Conservation (phyloP, 1,140 invertebrate species). For the Calycopis cecrops region DNA sequence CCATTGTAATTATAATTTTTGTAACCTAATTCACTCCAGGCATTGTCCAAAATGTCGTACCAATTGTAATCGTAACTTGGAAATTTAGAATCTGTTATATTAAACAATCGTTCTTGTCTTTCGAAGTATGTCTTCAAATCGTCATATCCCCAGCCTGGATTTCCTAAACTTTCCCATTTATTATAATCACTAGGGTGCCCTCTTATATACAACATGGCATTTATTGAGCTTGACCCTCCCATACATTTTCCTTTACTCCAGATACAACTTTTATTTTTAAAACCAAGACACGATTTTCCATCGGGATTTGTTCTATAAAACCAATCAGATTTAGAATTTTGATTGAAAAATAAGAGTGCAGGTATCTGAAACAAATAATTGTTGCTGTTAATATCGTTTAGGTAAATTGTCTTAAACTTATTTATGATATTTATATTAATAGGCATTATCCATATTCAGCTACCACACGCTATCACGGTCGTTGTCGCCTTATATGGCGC, state of each 20-base stretch:
- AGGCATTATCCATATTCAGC: no score
- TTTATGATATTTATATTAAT: no score
- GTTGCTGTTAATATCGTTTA: background rate
- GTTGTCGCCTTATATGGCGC: no score
- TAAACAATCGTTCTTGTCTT: constrained; percentile 49
- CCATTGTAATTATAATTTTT: constrained; percentile 34
- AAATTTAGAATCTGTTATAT: constrained; percentile 27
- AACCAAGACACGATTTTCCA: constrained; percentile 71
- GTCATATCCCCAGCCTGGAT: constrained; percentile 79
- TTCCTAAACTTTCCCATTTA: constrained; percentile 77
- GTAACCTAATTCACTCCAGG: constrained; percentile 45
- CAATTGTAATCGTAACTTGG: constrained; percentile 31
- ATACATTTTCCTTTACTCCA: constrained; percentile 83
- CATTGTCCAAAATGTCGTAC: constrained; percentile 55
- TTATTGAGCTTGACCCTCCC: constrained; percentile 86
- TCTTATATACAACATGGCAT: constrained; percentile 88
- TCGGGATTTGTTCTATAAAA: constrained; percentile 79
- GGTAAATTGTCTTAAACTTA: no score
- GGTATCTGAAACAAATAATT: constrained; percentile 69
- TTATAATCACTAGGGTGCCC: constrained; percentile 81
- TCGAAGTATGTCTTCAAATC: constrained; percentile 79
- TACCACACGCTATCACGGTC: no score
- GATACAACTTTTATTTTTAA: constrained; percentile 72
- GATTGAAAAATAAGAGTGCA: constrained; percentile 64
- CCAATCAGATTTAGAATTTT: constrained; percentile 78